Conservation (phyloP, 2,113 vertebrate genomes). For the Gila orcuttii region DNA sequence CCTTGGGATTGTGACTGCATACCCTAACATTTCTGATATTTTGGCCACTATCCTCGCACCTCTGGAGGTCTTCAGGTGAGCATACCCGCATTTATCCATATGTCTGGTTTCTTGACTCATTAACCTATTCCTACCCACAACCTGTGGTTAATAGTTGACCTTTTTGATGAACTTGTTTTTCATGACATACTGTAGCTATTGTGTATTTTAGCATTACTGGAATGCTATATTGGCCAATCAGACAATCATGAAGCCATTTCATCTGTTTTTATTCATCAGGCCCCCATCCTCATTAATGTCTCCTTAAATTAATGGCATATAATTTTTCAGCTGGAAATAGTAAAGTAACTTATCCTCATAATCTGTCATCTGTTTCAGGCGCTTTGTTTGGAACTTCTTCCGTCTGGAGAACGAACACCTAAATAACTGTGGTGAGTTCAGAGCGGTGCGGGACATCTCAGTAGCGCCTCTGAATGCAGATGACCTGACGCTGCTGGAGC, state of each 20-base stretch:
- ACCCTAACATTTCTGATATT: constrained; percentile 78
- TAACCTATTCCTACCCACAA: neutral
- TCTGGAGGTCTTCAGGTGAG: constrained; percentile 95
- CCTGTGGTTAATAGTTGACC: neutral
- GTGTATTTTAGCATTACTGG: neutral
- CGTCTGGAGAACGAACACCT: constrained; percentile 97
- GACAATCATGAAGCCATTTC: neutral
- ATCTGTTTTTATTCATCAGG: neutral
- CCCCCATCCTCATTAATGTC: neutral
- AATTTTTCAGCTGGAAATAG: neutral
- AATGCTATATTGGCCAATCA: neutral
- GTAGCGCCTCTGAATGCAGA: constrained; percentile 97
- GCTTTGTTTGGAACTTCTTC: constrained; percentile 99
- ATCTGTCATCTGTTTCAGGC: constrained; percentile 69
- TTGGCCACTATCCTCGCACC: constrained; percentile 90
- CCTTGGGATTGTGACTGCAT: constrained; percentile 73
- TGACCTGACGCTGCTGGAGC: constrained; percentile 95
- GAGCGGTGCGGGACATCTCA: constrained; percentile 95
- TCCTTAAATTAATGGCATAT: neutral
- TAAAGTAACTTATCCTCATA: neutral
- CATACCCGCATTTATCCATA: neutral
- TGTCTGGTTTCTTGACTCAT: neutral
- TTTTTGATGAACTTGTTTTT: neutral
- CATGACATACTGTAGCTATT: neutral
- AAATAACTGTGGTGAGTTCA: constrained; percentile 99